phyloP scores from a whole-genome alignment of 2,797 vertebrate species.

The Pteronotus mesoamericanus region DNA sequence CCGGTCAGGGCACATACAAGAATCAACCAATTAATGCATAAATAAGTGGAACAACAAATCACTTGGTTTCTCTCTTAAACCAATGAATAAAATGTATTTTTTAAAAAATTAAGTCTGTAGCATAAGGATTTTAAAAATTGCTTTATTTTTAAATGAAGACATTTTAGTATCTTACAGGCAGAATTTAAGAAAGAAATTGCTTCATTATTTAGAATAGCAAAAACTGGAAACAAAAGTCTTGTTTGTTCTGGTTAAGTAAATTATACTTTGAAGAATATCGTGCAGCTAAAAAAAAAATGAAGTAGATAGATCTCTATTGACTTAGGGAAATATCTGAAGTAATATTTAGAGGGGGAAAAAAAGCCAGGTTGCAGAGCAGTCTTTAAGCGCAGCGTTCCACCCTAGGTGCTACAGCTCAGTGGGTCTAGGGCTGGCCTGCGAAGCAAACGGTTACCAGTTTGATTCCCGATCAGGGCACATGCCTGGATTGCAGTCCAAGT shows the following conservation, averaged over 20 bases:
- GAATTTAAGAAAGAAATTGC: conserved; percentile 1
- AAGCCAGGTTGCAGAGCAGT: not conserved
- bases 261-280: not conserved
- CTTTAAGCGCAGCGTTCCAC: no score
- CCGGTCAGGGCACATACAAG: no score
- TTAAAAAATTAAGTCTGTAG: not conserved
- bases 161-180: not conserved
- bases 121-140: not conserved
- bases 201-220: not conserved
- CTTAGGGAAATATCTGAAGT: not conserved
- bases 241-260: not conserved
- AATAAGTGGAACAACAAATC: no score
- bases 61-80: no score
- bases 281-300: not conserved
- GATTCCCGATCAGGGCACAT: no score
- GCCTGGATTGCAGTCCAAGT: no score
- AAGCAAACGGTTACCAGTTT: no score
- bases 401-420: no score
- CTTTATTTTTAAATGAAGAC: not conserved
- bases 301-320: not conserved
- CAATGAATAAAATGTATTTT: no score
- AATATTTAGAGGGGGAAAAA: not conserved
- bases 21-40: no score
- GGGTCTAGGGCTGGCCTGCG: no score
- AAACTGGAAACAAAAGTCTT: not conserved